Evolutionary conservation across 2,888 invertebrate species (phyloP), one percentile per base, ranked within the genome.

Genomic region (Lasiommata megera): DNA sequence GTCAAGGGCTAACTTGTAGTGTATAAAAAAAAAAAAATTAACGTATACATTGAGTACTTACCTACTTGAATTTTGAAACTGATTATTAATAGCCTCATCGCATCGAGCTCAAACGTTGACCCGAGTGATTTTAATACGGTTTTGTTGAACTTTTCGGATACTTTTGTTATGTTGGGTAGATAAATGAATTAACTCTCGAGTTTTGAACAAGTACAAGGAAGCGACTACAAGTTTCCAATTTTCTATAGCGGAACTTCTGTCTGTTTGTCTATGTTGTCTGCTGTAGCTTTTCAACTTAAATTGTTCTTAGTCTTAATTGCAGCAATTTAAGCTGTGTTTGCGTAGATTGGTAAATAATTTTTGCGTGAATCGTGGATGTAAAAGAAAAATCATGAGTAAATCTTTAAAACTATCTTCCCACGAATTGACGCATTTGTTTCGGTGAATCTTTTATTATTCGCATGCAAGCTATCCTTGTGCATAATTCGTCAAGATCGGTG

Each of bases 211-310:
- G 40, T 11, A 18, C 11, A 11, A 41, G n/a, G 17, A 41, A 23
- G 12, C n/a, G 6, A 11, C 40, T 18, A n/a, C n/a, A 43, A 43
- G 43, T 43, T 28, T 46, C 16, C 29, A 46, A 31, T 46, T 14
- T 46, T 31, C 29, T 31, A 29, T 31, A 46, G 31, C 29, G 17
- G 31, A 31, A 31, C 46, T 5, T 9, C 3, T 31, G 6, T 9
- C 3, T 31, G 6, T 46, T 46, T 46, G 31, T 54, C 11, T 34
- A 52, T 31, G 36, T 31, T 41, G 38, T 46, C 23, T 40, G 23
- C 16, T 12, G 14, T 29, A 44, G 44, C 29, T 44, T 14, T 28
- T 14, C 5, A 31, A 9, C 14, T 46, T 11, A 12, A 43, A 12
- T 14, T 12, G 3, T 46, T 31, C 12, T 44, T 44, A 7, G 12